Conservation (phyloP, 2,113 vertebrate genomes). For the Podilymbus podiceps region DNA sequence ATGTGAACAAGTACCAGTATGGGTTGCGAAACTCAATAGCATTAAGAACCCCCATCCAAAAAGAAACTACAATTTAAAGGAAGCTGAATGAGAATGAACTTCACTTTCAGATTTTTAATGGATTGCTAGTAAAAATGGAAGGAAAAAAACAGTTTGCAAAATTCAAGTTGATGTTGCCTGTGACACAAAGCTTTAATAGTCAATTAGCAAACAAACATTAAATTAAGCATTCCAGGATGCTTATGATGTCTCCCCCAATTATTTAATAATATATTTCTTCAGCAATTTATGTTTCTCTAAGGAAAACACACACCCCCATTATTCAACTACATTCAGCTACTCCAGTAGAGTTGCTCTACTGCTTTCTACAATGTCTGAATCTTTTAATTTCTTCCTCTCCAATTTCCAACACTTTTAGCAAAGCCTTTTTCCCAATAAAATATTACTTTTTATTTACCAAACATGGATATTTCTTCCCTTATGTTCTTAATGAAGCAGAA, state of each 20-base stretch:
- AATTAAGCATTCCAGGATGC: background rate
- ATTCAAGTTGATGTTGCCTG: background rate
- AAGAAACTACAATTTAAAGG: background rate
- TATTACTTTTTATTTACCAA: background rate
- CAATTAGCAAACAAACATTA: background rate
- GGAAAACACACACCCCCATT: background rate
- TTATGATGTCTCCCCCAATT: background rate
- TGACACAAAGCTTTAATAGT: background rate
- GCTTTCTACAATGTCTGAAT: background rate
- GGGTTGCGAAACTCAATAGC: background rate
- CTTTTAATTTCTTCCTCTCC: background rate
- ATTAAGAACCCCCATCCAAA: background rate
- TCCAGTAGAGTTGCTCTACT: background rate
- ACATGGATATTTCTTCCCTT: background rate
- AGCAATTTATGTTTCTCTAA: background rate
- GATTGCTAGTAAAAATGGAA: background rate
- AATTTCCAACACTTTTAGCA: background rate
- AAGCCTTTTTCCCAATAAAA: background rate
- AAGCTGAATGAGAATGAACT: background rate
- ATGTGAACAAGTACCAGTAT: background rate
- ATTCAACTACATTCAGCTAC: background rate
- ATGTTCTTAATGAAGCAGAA: background rate
- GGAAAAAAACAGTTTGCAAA: background rate
- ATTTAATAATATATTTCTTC: background rate
- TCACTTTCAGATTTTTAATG: background rate